Evolutionary conservation across 2,113 vertebrate genomes (phyloP).

Genomic region (Xenopus laevis): DNA sequence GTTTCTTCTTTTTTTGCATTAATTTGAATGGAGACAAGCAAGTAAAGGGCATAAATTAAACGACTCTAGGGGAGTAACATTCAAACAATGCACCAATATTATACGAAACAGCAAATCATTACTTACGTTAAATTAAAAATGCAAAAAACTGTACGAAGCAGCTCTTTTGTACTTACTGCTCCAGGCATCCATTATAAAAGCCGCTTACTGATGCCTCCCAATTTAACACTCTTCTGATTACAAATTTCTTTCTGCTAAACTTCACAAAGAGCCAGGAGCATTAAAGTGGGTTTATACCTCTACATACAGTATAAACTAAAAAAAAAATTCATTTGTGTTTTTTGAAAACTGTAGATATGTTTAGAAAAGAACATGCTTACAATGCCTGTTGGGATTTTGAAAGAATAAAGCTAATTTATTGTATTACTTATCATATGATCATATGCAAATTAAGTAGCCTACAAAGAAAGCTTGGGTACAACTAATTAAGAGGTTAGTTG

Average conservation of each 20-base stretch:
- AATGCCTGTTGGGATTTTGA: too few relatives aligned
- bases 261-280: neutral
- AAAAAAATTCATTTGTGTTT: too few relatives aligned
- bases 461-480: too few relatives aligned
- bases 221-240: constrained; percentile 9
- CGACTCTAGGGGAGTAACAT: neutral
- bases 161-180: constrained; percentile 3
- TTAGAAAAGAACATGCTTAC: too few relatives aligned
- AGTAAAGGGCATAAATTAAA: constrained; percentile 13
- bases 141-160: neutral
- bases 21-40: constrained; percentile 5
- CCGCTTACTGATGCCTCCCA: constrained; percentile 8
- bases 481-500: too few relatives aligned
- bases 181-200: constrained; percentile 5
- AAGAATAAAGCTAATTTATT: too few relatives aligned
- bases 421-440: too few relatives aligned
- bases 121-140: constrained; percentile 20
- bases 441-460: too few relatives aligned
- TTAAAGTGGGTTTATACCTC: too few relatives aligned
- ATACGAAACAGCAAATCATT: constrained; percentile 5
- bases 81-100: constrained; percentile 7
- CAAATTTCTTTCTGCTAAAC: neutral
- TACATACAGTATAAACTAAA: too few relatives aligned
- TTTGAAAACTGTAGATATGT: too few relatives aligned
- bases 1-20: neutral